A percentile compares a stretch with the other conserved stretches of the same genome.
Evolutionary conservation across 2,113 vertebrate species (phyloP).

Genomic region (Anarhynchus alexandrinus): DNA sequence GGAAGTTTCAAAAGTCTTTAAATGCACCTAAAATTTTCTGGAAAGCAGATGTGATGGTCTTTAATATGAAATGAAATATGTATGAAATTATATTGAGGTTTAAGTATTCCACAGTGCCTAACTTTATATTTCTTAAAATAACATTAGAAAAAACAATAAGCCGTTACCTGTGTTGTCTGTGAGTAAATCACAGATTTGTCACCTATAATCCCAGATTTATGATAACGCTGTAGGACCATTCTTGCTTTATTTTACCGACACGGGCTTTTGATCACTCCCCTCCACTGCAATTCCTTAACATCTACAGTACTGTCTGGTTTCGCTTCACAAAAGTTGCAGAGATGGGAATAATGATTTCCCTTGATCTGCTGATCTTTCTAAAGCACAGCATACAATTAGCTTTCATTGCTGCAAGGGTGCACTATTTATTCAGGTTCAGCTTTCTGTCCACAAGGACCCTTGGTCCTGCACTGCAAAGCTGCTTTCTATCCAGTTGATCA

Average conservation of each 20-base stretch:
- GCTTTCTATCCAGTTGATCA: neutral
- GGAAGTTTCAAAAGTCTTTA: neutral
- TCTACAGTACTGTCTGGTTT: neutral
- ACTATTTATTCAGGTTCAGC: neutral
- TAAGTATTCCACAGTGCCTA: neutral
- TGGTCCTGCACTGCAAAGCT: neutral
- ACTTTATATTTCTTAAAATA: neutral
- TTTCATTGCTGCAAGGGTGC: neutral
- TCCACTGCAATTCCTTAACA: neutral
- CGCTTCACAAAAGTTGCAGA: neutral
- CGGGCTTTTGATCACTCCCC: neutral
- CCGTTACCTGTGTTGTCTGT: neutral
- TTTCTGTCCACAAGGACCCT: neutral
- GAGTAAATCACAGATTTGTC: neutral
- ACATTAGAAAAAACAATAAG: neutral
- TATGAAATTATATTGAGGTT: neutral
- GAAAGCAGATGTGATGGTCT: neutral
- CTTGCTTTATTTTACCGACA: neutral
- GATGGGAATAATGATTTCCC: neutral
- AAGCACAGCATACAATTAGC: neutral
- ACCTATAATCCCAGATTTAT: neutral
- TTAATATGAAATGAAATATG: neutral
- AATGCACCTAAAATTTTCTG: neutral
- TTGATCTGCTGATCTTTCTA: neutral
- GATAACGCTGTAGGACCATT: accelerated